Conservation (phyloP, 2,113 vertebrate genomes). For the Anthoscopus minutus region DNA sequence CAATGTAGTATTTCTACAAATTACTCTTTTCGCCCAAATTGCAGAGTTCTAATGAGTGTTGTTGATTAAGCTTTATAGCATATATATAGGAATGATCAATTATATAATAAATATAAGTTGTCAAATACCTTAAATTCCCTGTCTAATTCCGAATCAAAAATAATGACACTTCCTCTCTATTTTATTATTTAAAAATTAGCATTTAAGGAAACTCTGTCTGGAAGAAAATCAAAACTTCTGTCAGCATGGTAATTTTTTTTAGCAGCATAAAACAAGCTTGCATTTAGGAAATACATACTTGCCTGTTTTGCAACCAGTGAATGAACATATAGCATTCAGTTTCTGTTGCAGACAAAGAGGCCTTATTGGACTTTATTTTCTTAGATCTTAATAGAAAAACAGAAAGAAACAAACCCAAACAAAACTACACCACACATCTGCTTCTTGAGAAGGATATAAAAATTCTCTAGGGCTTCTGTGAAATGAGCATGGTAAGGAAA, state of each 20-base stretch:
- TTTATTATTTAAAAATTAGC: background rate
- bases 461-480: background rate
- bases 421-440: background rate
- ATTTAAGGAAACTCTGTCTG: background rate
- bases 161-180: background rate
- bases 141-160: conserved; percentile 23
- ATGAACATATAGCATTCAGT: background rate
- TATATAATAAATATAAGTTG: background rate
- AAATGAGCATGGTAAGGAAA: background rate
- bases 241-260: background rate
- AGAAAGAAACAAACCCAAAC: background rate
- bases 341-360: background rate
- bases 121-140: background rate
- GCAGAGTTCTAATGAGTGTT: background rate
- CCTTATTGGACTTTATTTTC: background rate
- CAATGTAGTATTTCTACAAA: background rate
- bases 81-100: background rate
- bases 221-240: background rate
- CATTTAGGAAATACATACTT: background rate
- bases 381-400: background rate
- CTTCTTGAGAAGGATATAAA: background rate
- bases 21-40: background rate
- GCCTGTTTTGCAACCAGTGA: background rate
- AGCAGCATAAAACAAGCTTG: background rate
- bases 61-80: background rate